Evolutionary conservation across 2,888 invertebrate species (phyloP).

Genomic region (Rhagophthalmus giganteus): DNA sequence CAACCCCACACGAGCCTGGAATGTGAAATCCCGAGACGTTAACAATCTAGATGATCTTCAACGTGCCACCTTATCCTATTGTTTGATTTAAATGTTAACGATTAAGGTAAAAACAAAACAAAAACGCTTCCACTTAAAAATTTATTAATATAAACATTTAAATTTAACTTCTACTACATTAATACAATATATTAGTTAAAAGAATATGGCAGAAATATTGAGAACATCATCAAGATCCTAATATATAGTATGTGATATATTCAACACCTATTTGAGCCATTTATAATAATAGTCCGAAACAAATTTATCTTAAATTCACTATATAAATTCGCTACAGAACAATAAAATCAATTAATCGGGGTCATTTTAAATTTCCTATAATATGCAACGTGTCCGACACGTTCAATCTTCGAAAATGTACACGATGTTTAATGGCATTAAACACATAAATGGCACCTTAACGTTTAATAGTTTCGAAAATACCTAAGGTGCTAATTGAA

Average conservation of each 20-base stretch:
- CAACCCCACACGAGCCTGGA: no score
- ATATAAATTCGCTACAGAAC: background rate
- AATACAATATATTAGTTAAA: conserved; percentile 24
- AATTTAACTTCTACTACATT: conserved; percentile 26
- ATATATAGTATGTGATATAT: conserved; percentile 10
- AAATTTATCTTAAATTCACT: background rate
- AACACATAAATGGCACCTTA: background rate
- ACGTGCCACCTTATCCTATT: no score
- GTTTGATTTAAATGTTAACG: no score
- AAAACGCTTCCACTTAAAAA: conserved; percentile 6
- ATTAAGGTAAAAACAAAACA: background rate
- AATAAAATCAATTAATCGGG: background rate
- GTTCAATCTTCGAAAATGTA: no score
- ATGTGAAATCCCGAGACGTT: no score
- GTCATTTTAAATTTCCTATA: background rate
- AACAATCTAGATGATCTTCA: no score
- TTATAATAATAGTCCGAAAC: background rate
- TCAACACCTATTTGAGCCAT: conserved; percentile 7
- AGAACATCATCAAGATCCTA: conserved; percentile 9
- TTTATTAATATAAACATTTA: conserved; percentile 31
- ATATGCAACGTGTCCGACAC: no score
- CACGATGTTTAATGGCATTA: no score
- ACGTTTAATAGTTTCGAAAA: conserved; percentile 1
- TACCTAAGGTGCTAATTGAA: conserved; percentile 10
- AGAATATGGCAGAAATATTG: conserved; percentile 26